phyloP scores from a whole-genome alignment of 2,888 invertebrate species.

The Melanostoma scalare region DNA sequence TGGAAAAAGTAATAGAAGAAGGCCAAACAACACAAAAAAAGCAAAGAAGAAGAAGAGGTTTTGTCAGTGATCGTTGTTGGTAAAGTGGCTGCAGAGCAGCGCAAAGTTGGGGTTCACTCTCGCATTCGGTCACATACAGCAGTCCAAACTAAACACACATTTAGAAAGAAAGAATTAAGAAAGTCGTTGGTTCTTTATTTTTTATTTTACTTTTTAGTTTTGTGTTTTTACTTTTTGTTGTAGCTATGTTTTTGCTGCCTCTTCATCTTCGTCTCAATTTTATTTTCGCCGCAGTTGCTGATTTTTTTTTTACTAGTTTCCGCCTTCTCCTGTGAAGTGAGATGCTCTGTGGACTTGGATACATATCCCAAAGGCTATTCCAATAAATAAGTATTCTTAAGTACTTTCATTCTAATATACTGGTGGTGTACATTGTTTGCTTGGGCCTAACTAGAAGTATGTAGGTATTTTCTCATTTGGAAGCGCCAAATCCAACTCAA shows the following conservation, averaged over 20 bases:
- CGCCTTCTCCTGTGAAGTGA: constrained; percentile 40
- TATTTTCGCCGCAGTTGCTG: constrained; percentile 65
- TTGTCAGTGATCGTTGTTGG: constrained; percentile 56
- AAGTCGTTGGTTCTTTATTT: constrained; percentile 67
- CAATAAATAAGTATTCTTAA: constrained; percentile 53
- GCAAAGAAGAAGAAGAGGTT: constrained; percentile 49
- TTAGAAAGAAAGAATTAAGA: constrained; percentile 71
- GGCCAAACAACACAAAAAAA: constrained; percentile 18
- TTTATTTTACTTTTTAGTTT: constrained; percentile 37
- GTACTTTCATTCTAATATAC: constrained; percentile 47
- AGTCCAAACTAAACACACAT: constrained; percentile 57
- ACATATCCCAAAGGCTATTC: constrained; percentile 57
- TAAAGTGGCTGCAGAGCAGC: constrained; percentile 4
- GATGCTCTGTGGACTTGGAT: constrained; percentile 38
- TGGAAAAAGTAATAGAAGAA: constrained; percentile 72
- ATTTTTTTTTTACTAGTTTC: constrained; percentile 56
- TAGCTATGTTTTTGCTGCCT: constrained; percentile 53
- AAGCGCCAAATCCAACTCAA: constrained; percentile 29
- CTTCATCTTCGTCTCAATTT: constrained; percentile 67
- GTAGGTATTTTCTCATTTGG: constrained; percentile 24
- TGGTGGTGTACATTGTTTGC: constrained; percentile 28
- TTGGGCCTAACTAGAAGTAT: constrained; percentile 7
- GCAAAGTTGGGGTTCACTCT: constrained; percentile 53
- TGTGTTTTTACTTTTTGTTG: constrained; percentile 39
- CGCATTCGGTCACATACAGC: constrained; percentile 62